Base-by-base conservation (phyloP, 2,113 vertebrate genomes). In the Malurus cyaneus region DNA sequence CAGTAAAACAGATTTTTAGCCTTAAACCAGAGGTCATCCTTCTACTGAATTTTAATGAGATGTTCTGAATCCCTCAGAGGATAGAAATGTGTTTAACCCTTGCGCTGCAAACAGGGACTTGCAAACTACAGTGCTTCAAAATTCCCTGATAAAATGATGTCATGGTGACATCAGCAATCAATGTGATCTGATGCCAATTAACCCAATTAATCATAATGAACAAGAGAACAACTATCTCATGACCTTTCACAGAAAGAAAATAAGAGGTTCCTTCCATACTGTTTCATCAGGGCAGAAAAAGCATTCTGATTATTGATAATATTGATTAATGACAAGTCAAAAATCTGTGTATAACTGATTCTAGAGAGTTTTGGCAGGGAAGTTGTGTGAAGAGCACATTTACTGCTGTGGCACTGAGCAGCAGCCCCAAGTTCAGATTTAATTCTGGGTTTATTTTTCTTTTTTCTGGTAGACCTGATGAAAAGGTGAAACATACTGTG, bases 1-100 rank as follows among this genome's bases (percentile, higher is more conserved):
- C 69, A 95, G 95, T 96, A 95, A 96, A 96, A 41, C 76, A 95
- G 94, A 95, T 93, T 96, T 96, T 97, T 96, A 96, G 92, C 96
- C 96, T 95, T 97, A 96, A 97, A 94, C 80, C 76, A 94, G 76
- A 95, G 95, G 96, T 97, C 96, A 85, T 82, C 64, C 34, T 93
- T 69, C 23, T 36, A 54, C 88, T 90, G 95, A 93, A 97, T 95
- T 83, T 59, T 91, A 96, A 97, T 96, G 84, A 97, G 72, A 31
- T 88, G n/a, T 65, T 92, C 80, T 80, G 89, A 92, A 92, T 92
- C 66, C 59, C 86, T 95, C 65, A 80, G 79, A 89, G 78, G 29
- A 74, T 65, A 88, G 54, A 93, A 66, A 84, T 74, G 15, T 29
- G 56, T 92, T 96, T 97, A 97, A 97, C 81, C 23, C 93, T 91